A percentile compares a stretch with the other conserved stretches of the same genome.
These are phyloP conservation scores for Ceratosolen fusciceps DNA, from an alignment of 1,140 invertebrate species.

Conservation along the genomic window DNA sequence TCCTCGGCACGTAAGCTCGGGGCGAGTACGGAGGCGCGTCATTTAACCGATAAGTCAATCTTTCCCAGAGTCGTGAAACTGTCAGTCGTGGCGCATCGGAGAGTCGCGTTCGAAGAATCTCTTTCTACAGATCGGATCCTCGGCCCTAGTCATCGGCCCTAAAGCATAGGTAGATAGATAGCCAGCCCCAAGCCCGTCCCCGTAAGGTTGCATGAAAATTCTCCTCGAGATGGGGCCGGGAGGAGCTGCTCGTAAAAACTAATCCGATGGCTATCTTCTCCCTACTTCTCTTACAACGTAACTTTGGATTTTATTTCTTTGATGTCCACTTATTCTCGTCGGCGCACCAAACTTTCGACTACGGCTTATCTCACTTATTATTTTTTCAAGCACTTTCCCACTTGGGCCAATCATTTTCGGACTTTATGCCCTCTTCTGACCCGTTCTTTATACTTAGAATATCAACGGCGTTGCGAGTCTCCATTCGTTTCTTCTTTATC, in stretches of 20 bases:
- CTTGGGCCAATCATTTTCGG: background rate
- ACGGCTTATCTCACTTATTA: constrained; percentile 32
- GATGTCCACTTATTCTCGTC: background rate
- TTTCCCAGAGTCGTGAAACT: constrained; percentile 31
- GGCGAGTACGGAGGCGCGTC: background rate
- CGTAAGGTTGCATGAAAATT: background rate
- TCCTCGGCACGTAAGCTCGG: background rate
- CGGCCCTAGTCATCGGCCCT: too few species aligned
- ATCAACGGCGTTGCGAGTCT: background rate
- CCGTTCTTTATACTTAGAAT: background rate
- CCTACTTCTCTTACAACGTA: background rate
- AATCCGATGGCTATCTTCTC: constrained; percentile 7
- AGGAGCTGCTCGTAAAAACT: constrained; percentile 29
- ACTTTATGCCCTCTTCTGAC: background rate
- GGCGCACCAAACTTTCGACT: background rate
- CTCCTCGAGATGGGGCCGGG: background rate
- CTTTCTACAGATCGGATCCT: background rate
- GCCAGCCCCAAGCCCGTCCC: background rate
- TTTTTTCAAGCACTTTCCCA: constrained; percentile 28
- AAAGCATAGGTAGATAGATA: too few species aligned
- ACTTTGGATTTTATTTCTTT: constrained; percentile 24
- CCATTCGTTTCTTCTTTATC: background rate
- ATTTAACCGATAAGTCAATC: constrained; percentile 41
- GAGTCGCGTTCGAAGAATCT: background rate
- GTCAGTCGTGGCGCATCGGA: background rate